phyloP scores from a whole-genome alignment of 2,113 vertebrate species.

The Sinocyclocheilus rhinocerous region DNA sequence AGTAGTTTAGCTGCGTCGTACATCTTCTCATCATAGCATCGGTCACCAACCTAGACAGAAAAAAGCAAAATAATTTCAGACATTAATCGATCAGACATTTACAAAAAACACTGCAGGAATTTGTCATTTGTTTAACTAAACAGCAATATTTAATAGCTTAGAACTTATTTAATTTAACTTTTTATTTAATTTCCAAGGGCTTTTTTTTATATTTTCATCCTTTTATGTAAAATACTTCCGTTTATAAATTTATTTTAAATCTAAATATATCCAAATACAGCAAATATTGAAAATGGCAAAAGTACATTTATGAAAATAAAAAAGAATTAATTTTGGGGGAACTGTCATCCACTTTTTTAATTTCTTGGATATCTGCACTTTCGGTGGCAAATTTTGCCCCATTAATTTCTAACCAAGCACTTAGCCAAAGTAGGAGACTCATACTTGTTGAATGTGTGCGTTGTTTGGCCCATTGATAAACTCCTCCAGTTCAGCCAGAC shows the following conservation, averaged over 20 bases:
- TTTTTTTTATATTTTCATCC: background rate
- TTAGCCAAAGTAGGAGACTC: background rate
- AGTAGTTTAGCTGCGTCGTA: conserved; percentile 96
- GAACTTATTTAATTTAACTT: background rate
- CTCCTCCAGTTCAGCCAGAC: conserved; percentile 95
- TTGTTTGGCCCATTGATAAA: conserved; percentile 99
- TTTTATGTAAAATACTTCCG: background rate
- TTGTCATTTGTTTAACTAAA: background rate
- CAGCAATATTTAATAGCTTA: background rate
- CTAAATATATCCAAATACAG: background rate
- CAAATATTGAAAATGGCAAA: background rate
- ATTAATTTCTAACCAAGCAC: background rate
- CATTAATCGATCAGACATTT: background rate
- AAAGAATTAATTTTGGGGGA: background rate
- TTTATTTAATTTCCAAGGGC: background rate
- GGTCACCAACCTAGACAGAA: conserved; percentile 87
- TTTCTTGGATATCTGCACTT: background rate
- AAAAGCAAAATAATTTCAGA: background rate
- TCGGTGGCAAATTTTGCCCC: background rate
- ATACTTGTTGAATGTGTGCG: conserved; percentile 97
- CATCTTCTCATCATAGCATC: conserved; percentile 99
- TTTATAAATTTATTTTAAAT: background rate
- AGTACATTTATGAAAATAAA: background rate
- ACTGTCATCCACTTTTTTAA: background rate
- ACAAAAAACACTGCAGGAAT: background rate